These are phyloP conservation scores for Macrosoma leucophasiata DNA, from an alignment of 2,888 invertebrate genomes.

Conservation along the genomic window DNA sequence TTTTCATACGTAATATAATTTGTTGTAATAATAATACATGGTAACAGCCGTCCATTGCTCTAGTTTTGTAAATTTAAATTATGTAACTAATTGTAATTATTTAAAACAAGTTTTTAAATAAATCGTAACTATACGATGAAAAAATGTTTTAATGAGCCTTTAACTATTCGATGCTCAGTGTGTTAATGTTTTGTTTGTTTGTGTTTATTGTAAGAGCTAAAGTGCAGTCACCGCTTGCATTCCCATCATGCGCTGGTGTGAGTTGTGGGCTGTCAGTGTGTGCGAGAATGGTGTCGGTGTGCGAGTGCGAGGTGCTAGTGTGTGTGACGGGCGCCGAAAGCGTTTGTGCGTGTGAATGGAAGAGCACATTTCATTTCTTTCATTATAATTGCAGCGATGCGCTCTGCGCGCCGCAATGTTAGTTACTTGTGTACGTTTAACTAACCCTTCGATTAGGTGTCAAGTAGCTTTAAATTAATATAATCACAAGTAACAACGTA, in stretches of 20 bases:
- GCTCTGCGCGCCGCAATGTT: slow-evolving; percentile 53
- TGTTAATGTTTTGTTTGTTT: slow-evolving; percentile 71
- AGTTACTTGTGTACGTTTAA: slow-evolving; percentile 53
- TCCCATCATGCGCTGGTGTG: slow-evolving; percentile 57
- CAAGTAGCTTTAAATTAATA: slow-evolving; percentile 30
- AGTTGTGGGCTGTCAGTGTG: slow-evolving; percentile 36
- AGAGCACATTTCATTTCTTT: slow-evolving; percentile 69
- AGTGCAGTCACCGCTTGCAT: slow-evolving; percentile 76
- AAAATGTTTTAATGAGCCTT: slow-evolving; percentile 33
- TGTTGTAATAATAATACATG: too few species aligned
- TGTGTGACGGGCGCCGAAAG: slow-evolving; percentile 53
- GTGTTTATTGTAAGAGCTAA: slow-evolving; percentile 72
- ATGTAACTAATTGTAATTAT: slow-evolving; percentile 3
- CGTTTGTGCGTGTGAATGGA: slow-evolving; percentile 74
- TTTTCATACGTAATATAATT: slow-evolving; percentile 23
- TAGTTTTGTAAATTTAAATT: slow-evolving; percentile 1
- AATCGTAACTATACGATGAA: too few species aligned
- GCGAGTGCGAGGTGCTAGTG: slow-evolving; percentile 41
- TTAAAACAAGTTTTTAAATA: slow-evolving; percentile 5
- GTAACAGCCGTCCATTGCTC: too few species aligned
- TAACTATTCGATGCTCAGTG: slow-evolving; percentile 49
- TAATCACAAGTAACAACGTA: too few species aligned
- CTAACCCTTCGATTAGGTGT: slow-evolving; percentile 47
- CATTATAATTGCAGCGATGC: slow-evolving; percentile 72
- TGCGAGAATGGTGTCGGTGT: slow-evolving; percentile 40